Evolutionary conservation across 2,113 vertebrate genomes (phyloP), one percentile per base, ranked within the genome.

Genomic region (Tursiops truncatus): DNA sequence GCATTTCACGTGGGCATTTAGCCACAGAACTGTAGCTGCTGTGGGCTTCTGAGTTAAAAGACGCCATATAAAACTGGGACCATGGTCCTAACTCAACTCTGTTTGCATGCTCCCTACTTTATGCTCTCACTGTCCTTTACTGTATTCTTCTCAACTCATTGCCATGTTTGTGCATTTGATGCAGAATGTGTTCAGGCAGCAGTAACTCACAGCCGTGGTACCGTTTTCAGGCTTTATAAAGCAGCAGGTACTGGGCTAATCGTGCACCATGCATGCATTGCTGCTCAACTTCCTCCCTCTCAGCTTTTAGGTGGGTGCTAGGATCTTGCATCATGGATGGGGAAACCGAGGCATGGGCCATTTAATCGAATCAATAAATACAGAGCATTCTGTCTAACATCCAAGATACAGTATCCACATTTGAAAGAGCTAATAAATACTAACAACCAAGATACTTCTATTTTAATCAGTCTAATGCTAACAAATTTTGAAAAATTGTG

Each of bases 401-500:
- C 56, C 9, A 41, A 91, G 62, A 68, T n/a, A 67, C 18, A 91
- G 31, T 38, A 50, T 70, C 20, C 47, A 56, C 15, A 36, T 53
- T 84, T 4, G 25, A 56, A 95, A 60, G 63, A 88, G 36, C 23
- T 88, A 67, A 94, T 70, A 50, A 65, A 79, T 71, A 65, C n/a
- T 3, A 5, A 79, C 26, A 56, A 96, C n/a, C 47, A 73, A 93
- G 47, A 87, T 8, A 47, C 3, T 80, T 89, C 33, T 77, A 84
- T 62, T 84, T 80, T 94, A 94, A 79, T 13, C 71, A 84, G 83
- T 38, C 44, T 67, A 58, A 83, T 33, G 33, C 44, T 96, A 87
- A 96, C 10, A 60, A 25, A 67, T 60, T 82, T 65, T 70, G 44
- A 80, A 38, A n/a, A 33, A 9, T 14, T 28, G 10, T 44, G 77